Percentiles rank a stretch among this genome's conserved stretches.
These are phyloP conservation scores for Cataglyphis altisquamis DNA, from an alignment of 2,888 invertebrate genomes.

Conservation along the genomic window DNA sequence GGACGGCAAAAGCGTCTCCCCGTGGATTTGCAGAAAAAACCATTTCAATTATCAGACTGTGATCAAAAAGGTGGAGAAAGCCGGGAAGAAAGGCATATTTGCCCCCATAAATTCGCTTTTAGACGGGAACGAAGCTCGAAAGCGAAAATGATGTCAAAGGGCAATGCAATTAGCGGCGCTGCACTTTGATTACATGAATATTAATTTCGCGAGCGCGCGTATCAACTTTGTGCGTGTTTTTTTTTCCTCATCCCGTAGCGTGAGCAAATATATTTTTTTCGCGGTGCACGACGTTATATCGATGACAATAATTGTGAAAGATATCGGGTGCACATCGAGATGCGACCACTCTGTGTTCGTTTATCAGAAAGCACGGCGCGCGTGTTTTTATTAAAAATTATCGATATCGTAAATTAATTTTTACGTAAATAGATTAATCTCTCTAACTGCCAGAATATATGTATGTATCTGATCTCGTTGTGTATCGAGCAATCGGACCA, in stretches of 20 bases:
- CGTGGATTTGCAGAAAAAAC: constrained; percentile 58
- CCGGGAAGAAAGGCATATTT: constrained; percentile 37
- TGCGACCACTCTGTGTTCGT: not conserved
- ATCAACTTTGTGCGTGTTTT: constrained; percentile 1
- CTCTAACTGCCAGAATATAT: not conserved
- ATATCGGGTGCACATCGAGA: not conserved
- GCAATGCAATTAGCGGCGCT: constrained; percentile 63
- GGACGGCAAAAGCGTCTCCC: constrained; percentile 63
- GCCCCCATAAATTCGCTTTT: constrained; percentile 44
- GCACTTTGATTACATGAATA: constrained; percentile 68
- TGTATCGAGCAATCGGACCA: not conserved
- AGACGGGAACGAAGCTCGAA: constrained; percentile 41
- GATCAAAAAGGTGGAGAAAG: constrained; percentile 55
- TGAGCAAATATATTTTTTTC: constrained; percentile 30
- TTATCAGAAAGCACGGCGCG: not conserved
- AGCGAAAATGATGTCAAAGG: constrained; percentile 64
- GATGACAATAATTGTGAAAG: constrained; percentile 32
- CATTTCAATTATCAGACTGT: constrained; percentile 73
- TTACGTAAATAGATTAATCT: constrained; percentile 18
- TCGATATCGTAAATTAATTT: constrained; percentile 25
- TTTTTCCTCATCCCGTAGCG: not conserved
- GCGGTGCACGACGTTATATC: not conserved
- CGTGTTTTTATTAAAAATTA: constrained; percentile 33
- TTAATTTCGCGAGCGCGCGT: constrained; percentile 58
- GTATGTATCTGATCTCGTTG: not conserved